phyloP scores from a whole-genome alignment of 2,113 vertebrate genomes.

The Cyphomyrus discorhynchus region DNA sequence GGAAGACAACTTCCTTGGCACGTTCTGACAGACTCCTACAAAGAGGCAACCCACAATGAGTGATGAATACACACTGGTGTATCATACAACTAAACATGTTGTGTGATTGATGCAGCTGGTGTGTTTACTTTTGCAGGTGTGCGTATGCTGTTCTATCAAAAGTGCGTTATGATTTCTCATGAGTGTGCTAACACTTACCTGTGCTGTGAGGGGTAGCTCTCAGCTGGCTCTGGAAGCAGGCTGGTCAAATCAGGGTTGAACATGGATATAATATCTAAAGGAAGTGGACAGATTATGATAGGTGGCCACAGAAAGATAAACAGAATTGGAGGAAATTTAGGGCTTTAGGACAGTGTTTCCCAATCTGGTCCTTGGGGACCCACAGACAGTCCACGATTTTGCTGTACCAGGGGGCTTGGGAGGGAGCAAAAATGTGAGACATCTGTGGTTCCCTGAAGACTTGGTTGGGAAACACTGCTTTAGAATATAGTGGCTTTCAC shows the following conservation, averaged over 20 bases:
- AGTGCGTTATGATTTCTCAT: neutral
- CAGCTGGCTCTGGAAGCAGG: slow-evolving; percentile 24
- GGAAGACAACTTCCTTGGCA: slow-evolving; percentile 35
- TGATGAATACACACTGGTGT: neutral
- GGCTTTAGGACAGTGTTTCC: neutral
- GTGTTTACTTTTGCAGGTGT: neutral
- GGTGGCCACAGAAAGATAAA: neutral
- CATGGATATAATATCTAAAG: slow-evolving; percentile 51
- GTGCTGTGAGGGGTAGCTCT: slow-evolving; percentile 24
- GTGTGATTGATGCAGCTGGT: neutral
- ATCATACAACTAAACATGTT: neutral
- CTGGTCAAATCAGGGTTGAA: slow-evolving; percentile 47
- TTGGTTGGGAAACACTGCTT: neutral
- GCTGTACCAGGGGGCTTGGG: neutral
- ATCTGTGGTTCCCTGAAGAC: neutral
- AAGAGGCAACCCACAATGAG: neutral
- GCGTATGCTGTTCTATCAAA: neutral
- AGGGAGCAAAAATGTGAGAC: neutral
- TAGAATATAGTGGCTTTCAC: neutral
- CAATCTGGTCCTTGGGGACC: neutral
- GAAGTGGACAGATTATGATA: neutral
- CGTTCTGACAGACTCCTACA: slow-evolving; percentile 43
- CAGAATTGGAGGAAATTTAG: neutral
- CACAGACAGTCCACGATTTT: neutral
- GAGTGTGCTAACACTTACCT: slow-evolving; percentile 31